Evolutionary conservation across 2,888 invertebrate species (phyloP), one percentile per base, ranked within the genome.

Genomic region (Acanthosepion lycidas): DNA sequence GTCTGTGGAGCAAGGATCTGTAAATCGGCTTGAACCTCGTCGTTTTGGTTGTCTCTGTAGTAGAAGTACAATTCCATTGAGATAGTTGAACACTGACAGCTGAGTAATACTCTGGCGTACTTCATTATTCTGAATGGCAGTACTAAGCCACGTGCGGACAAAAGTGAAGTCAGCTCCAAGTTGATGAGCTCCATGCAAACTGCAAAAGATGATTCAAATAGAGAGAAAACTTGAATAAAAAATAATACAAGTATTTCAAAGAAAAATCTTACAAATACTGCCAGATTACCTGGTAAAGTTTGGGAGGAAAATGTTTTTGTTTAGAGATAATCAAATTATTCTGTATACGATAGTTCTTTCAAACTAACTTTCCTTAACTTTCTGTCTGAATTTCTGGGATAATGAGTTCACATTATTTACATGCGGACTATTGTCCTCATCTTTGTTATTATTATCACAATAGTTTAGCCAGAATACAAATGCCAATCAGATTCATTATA

Each of bases 181-280:
- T 95, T 97, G 97, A 94, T 96, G 96, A 12, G 97, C 97, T n/a
- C 97, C 97, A 93, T 95, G 95, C 94, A 96, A 96, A 95, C 97
- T 97, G 96, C 6, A 96, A n/a, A 95, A 91, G 95, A 94, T 94
- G 55, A 91, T 33, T 9, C 28, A 49, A 93, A 93, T 3, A 91
- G 33, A 91, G 33, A 20, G 4, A 51, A 15, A 51, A 15, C 9
- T 0, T 9, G 48, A 92, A 49, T 48, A 48, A 92, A 48, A 8
- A 93, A 92, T 49, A 51, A 92, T 51, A 6, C 42, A 5, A 49
- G 26, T 23, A 92, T 78, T 78, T 78, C n/a, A 78, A 78, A 42
- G 42, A 42, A 42, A 42, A 78, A 78, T n/a, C 12, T 78, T 33
- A 78, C n/a, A 78, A n/a, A 78, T n/a, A 78, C 78, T 3, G 78